phyloP scores from a whole-genome alignment of 2,797 vertebrate species.

The Sebastes steindachneri region DNA sequence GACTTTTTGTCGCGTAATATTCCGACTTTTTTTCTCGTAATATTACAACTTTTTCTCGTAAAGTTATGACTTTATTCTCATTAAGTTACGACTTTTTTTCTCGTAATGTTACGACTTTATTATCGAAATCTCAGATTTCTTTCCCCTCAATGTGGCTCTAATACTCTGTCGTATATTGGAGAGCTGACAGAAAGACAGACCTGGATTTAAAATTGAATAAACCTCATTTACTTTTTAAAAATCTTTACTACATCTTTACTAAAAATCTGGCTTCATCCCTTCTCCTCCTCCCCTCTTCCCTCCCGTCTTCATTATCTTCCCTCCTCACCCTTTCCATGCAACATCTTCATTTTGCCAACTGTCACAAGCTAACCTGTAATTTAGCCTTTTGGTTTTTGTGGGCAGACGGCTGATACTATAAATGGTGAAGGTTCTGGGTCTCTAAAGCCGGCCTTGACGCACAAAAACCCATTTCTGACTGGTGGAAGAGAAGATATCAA shows the following conservation, averaged over 20 bases:
- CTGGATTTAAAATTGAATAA: background rate
- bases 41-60: too few species aligned
- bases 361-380: background rate
- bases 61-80: too few species aligned
- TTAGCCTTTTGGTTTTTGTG: background rate
- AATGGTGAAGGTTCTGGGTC: background rate
- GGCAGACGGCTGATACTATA: background rate
- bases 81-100: too few species aligned
- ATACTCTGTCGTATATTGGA: too few species aligned
- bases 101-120: fast-evolving
- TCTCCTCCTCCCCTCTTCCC: too few species aligned
- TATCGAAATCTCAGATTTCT: too few species aligned
- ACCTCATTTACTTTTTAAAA: background rate
- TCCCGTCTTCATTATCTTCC: background rate
- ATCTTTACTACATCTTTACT: background rate
- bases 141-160: fast-evolving
- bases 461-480: background rate
- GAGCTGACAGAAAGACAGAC: background rate
- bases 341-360: constrained; percentile 2
- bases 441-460: background rate
- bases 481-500: background rate
- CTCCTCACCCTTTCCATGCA: background rate
- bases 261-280: background rate
- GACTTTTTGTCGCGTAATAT: too few species aligned
- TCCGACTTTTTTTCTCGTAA: too few species aligned